Conservation (phyloP, 2,797 vertebrate species). For the Aulostomus chinensis region DNA sequence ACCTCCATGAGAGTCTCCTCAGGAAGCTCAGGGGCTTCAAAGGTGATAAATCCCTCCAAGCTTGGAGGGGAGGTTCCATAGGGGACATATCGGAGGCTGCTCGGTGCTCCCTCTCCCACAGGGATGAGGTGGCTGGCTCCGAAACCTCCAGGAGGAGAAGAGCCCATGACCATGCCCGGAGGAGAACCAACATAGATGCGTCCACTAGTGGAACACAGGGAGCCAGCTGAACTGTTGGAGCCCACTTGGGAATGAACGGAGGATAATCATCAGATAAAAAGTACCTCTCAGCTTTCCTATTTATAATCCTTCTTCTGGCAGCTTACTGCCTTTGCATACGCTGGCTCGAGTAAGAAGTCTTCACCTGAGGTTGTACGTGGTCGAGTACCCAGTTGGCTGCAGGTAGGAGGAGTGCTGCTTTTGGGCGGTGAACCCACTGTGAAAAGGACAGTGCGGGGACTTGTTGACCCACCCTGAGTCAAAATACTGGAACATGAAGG, state of each 20-base stretch:
- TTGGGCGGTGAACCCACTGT: conserved; percentile 96
- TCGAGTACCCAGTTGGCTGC: conserved; percentile 89
- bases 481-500: conserved; percentile 84
- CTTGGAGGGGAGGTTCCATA: conserved; percentile 96
- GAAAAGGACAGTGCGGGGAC: conserved; percentile 90
- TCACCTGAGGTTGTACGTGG: conserved; percentile 94
- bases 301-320: background rate
- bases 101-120: conserved; percentile 83
- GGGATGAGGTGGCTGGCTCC: conserved; percentile 24
- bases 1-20: conserved; percentile 99
- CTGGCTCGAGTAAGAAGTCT: conserved; percentile 6
- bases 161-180: conserved; percentile 85
- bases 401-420: conserved; percentile 87
- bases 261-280: background rate
- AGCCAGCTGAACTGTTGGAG: conserved; percentile 93
- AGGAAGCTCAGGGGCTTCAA: conserved; percentile 95
- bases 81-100: conserved; percentile 90
- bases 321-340: background rate
- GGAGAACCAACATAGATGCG: conserved; percentile 90
- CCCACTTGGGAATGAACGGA: conserved; percentile 79
- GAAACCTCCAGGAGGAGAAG: conserved; percentile 85
- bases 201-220: conserved; percentile 92
- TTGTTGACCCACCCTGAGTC: conserved; percentile 64
- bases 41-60: conserved; percentile 95
- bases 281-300: background rate